These are phyloP conservation scores for Andricus quercusramuli DNA, from an alignment of 2,888 invertebrate genomes.

Conservation along the genomic window DNA sequence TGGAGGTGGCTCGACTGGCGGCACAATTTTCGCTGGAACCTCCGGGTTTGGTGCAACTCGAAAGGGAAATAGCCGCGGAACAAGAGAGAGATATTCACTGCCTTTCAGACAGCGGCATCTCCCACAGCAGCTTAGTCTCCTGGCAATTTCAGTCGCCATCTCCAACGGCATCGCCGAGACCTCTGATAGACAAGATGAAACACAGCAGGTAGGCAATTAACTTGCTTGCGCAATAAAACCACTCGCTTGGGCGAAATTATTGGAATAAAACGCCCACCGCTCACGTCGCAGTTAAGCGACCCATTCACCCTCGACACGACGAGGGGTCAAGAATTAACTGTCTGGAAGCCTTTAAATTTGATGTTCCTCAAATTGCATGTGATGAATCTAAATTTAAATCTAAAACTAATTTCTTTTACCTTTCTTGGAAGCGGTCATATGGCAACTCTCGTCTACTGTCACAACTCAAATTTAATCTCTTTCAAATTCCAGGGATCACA, in stretches of 20 bases:
- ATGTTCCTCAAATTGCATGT: not conserved
- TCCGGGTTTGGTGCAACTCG: slow-evolving; percentile 89
- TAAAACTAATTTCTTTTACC: not conserved
- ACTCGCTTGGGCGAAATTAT: not conserved
- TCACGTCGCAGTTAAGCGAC: not conserved
- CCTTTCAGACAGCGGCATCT: slow-evolving; percentile 82
- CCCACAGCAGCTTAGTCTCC: slow-evolving; percentile 81
- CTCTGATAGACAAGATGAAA: slow-evolving; percentile 79
- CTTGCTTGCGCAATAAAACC: not conserved
- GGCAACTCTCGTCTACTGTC: too few species aligned
- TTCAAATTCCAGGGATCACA: too few species aligned
- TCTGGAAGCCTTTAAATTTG: not conserved
- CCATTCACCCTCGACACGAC: not conserved
- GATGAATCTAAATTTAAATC: not conserved
- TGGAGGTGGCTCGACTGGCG: slow-evolving; percentile 91
- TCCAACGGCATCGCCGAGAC: slow-evolving; percentile 76
- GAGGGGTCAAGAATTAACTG: not conserved
- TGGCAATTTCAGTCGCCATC: slow-evolving; percentile 85
- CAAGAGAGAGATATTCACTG: slow-evolving; percentile 83
- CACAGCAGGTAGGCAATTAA: slow-evolving; percentile 79
- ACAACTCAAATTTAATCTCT: too few species aligned
- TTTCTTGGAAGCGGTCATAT: too few species aligned
- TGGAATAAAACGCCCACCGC: not conserved
- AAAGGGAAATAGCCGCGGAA: slow-evolving; percentile 92
- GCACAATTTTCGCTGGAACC: slow-evolving; percentile 89